phyloP scores from a whole-genome alignment of 2,797 vertebrate genomes.

The Danio kyathit region DNA sequence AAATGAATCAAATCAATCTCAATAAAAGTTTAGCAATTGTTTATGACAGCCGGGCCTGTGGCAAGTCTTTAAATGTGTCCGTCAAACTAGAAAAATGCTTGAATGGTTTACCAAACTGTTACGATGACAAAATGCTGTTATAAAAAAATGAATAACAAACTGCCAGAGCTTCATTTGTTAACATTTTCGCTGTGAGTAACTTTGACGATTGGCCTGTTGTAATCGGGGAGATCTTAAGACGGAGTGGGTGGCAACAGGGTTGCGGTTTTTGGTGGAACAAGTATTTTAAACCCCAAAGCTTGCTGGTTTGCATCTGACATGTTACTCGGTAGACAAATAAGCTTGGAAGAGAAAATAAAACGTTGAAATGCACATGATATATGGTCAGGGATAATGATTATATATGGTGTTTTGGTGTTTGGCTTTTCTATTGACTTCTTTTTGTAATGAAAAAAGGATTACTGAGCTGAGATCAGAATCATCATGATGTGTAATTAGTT shows the following conservation, averaged over 20 bases:
- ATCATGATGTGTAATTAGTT: too few species aligned
- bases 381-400: background rate
- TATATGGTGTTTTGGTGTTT: background rate
- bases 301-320: constrained; percentile 1
- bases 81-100: constrained; percentile 23
- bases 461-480: background rate
- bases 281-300: constrained; percentile 25
- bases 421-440: background rate
- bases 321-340: constrained; percentile 18
- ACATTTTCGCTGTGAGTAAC: background rate
- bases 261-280: constrained; percentile 45
- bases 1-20: constrained; percentile 10
- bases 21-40: constrained; percentile 14
- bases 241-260: constrained; percentile 17
- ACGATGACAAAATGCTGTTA: constrained; percentile 9
- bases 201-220: background rate
- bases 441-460: constrained; percentile 30
- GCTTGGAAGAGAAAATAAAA: constrained; percentile 8
- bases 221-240: constrained; percentile 11
- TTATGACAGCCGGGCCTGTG: constrained; percentile 24
- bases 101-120: constrained; percentile 34
- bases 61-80: constrained; percentile 20
- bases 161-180: constrained; percentile 40
- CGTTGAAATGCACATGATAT: background rate
- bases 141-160: constrained; percentile 23